A percentile compares a stretch with the other conserved stretches of the same genome.
These are phyloP conservation scores for Heliothis subflexa DNA, from an alignment of 1,140 invertebrate genomes.

Conservation along the genomic window DNA sequence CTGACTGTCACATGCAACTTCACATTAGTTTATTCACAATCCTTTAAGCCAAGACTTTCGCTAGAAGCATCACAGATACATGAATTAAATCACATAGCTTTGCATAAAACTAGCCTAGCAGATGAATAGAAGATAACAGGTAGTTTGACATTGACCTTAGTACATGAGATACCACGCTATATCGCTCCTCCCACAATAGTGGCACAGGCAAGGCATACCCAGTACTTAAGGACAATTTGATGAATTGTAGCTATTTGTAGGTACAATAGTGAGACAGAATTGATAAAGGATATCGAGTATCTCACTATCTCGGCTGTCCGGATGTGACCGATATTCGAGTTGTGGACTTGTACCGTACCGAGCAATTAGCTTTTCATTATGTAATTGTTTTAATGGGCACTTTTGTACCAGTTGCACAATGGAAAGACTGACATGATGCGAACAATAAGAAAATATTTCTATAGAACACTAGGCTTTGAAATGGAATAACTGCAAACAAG, in stretches of 20 bases:
- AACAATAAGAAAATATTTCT: background rate
- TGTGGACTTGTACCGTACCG: slow-evolving; percentile 1
- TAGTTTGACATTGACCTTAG: too few relatives aligned
- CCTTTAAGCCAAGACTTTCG: too few relatives aligned
- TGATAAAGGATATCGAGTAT: slow-evolving; percentile 31
- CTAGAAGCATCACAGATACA: too few relatives aligned
- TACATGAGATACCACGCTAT: too few relatives aligned
- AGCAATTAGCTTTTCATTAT: slow-evolving; percentile 36
- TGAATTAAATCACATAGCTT: too few relatives aligned
- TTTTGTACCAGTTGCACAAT: slow-evolving; percentile 15
- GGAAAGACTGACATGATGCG: slow-evolving; percentile 20
- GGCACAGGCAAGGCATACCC: background rate
- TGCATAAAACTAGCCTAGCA: too few relatives aligned
- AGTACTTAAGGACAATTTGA: background rate
- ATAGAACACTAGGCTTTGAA: slow-evolving; percentile 15
- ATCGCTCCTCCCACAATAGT: too few relatives aligned
- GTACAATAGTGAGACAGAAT: slow-evolving; percentile 26
- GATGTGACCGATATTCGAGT: slow-evolving; percentile 44
- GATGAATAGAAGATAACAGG: too few relatives aligned
- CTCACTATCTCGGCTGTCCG: slow-evolving; percentile 36
- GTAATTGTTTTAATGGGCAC: slow-evolving; percentile 40
- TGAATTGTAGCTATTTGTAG: background rate
- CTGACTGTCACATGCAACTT: too few relatives aligned
- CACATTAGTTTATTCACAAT: too few relatives aligned
- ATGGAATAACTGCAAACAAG: background rate